Evolutionary conservation across 2,113 vertebrate genomes (phyloP).

Genomic region (Mormyrus lacerda): DNA sequence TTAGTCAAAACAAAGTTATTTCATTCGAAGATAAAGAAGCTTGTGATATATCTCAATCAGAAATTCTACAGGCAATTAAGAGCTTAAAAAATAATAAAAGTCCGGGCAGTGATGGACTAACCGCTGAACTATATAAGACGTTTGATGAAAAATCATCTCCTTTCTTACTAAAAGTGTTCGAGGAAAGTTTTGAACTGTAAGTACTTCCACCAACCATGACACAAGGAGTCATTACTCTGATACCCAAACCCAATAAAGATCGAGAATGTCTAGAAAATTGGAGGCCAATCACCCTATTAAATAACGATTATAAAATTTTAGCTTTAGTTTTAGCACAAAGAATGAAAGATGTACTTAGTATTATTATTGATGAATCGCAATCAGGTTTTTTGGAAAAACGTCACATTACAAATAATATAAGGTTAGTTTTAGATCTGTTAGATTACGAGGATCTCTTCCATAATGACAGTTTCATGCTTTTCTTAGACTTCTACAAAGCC

Average conservation of each 20-base stretch:
- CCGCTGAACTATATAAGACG: too few species aligned
- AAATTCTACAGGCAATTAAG: too few species aligned
- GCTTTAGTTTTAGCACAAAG: background rate
- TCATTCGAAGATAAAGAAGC: too few species aligned
- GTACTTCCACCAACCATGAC: background rate
- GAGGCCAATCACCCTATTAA: conserved; percentile 6
- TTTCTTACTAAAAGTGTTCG: background rate
- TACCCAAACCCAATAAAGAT: conserved; percentile 23
- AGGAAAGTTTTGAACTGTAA: conserved; percentile 1
- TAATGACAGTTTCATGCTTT: background rate
- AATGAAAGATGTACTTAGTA: background rate
- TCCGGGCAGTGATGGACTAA: too few species aligned
- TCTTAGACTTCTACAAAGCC: background rate
- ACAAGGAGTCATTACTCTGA: conserved; percentile 2
- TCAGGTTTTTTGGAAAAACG: background rate
- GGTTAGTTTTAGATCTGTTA: background rate
- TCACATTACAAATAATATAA: background rate
- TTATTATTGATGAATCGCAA: background rate
- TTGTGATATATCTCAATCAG: too few species aligned
- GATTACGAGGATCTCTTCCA: background rate
- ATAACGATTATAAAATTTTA: conserved; percentile 17
- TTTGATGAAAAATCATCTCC: background rate
- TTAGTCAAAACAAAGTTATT: too few species aligned
- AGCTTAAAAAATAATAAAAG: too few species aligned
- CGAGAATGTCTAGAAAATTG: background rate